These are phyloP conservation scores for Anoplolepis gracilipes DNA, from an alignment of 1,140 invertebrate genomes.

Conservation along the genomic window DNA sequence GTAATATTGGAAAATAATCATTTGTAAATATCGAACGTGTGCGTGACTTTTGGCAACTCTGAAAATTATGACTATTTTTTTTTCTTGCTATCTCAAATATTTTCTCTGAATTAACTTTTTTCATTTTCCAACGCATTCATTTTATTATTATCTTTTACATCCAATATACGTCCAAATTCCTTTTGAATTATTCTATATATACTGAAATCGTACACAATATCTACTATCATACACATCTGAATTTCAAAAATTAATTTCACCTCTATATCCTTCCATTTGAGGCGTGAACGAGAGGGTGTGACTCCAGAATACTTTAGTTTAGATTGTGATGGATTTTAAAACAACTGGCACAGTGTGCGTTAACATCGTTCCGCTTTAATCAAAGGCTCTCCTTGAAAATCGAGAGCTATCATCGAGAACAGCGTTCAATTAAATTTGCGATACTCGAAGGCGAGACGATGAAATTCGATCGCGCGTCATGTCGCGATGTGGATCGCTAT, in stretches of 20 bases:
- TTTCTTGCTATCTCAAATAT: not conserved
- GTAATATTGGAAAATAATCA: not conserved
- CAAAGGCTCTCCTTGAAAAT: conserved; percentile 51
- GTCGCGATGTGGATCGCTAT: conserved; percentile 23
- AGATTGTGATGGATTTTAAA: conserved; percentile 54
- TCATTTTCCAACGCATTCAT: not conserved
- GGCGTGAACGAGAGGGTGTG: conserved; percentile 20
- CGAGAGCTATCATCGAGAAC: conserved; percentile 42
- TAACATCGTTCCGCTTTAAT: conserved; percentile 54
- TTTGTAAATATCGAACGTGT: not conserved
- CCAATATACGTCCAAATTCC: not conserved
- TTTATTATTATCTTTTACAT: not conserved
- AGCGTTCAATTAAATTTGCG: conserved; percentile 50
- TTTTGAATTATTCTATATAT: not conserved
- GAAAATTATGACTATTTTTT: not conserved
- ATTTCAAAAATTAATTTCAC: conserved; percentile 27
- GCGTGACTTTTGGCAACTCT: too few relatives aligned
- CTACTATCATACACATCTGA: not conserved
- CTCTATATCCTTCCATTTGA: not conserved
- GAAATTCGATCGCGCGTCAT: conserved; percentile 44
- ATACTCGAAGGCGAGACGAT: conserved; percentile 38
- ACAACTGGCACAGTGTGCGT: conserved; percentile 39
- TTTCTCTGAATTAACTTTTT: not conserved
- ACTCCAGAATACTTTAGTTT: conserved; percentile 24
- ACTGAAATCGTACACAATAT: not conserved